Percentiles rank a stretch among this genome's conserved stretches.
Conservation (phyloP, 37 sponge, comb jelly and placozoan genomes). For the Ianthella basta region DNA sequence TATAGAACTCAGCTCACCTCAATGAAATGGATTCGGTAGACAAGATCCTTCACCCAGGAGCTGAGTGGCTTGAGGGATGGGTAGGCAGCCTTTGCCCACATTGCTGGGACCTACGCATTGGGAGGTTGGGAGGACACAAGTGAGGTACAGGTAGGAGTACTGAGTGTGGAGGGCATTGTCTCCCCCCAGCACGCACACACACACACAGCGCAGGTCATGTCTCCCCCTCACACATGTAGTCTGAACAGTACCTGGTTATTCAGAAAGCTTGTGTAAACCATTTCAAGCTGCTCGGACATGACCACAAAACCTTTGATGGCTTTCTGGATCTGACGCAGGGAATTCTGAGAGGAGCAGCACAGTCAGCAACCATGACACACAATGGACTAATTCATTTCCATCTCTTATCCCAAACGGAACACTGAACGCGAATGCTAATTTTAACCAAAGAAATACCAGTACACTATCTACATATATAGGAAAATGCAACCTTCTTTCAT, state of each 20-base stretch:
- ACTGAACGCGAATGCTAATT: too few relatives aligned
- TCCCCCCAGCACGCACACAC: not conserved
- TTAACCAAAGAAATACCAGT: too few relatives aligned
- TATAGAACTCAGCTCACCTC: conserved; percentile 42
- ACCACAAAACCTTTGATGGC: conserved; percentile 99
- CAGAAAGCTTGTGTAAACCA: conserved; percentile 91
- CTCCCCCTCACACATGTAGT: too few relatives aligned
- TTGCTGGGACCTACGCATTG: conserved; percentile 79
- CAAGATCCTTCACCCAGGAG: conserved; percentile 97
- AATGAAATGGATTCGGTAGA: conserved; percentile 91
- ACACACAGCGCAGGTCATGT: too few relatives aligned
- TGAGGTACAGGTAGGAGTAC: not conserved
- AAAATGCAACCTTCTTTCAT: too few relatives aligned
- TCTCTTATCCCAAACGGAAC: too few relatives aligned
- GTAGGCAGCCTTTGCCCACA: conserved; percentile 98
- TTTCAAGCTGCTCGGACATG: conserved; percentile 97
- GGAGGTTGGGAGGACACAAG: not conserved
- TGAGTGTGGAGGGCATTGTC: too few relatives aligned
- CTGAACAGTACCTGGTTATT: conserved; percentile 88
- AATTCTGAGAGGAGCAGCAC: conserved; percentile 45
- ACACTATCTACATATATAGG: too few relatives aligned
- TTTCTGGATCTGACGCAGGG: conserved; percentile 88
- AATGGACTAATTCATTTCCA: too few relatives aligned
- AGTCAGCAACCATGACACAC: not conserved
- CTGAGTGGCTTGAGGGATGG: conserved; percentile 96